Conservation (phyloP, 2,113 vertebrate genomes). For the Panthera leo region DNA sequence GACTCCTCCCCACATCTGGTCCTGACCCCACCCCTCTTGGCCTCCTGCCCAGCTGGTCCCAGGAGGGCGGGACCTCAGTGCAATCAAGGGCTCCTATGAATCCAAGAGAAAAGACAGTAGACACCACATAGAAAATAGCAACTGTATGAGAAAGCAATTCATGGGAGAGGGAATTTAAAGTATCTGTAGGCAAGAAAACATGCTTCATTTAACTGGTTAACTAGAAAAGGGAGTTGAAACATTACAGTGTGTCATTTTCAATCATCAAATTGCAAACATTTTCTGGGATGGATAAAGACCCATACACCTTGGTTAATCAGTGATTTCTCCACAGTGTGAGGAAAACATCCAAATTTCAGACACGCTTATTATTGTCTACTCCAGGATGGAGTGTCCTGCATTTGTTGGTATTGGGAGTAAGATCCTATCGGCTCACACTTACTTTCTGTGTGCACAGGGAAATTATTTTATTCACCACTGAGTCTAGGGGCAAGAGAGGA, state of each 20-base stretch:
- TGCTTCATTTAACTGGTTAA: neutral
- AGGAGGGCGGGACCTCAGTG: too few species aligned
- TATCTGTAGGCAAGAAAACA: neutral
- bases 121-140: neutral
- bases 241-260: neutral
- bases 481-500: neutral
- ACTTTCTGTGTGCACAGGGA: neutral
- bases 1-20: neutral
- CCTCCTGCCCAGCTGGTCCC: neutral
- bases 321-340: neutral
- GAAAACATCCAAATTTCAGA: neutral
- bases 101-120: neutral
- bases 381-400: too few species aligned
- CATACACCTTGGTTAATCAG: neutral
- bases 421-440: neutral
- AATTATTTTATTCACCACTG: neutral
- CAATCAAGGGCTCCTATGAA: neutral
- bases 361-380: neutral
- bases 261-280: neutral
- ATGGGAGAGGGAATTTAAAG: neutral
- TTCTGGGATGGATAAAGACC: neutral
- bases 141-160: neutral
- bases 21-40: neutral
- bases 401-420: neutral
- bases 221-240: neutral